A percentile compares a stretch with the other conserved stretches of the same genome.
These are phyloP conservation scores for Drosophila triauraria DNA, from an alignment of 1,140 invertebrate species.

Conservation along the genomic window DNA sequence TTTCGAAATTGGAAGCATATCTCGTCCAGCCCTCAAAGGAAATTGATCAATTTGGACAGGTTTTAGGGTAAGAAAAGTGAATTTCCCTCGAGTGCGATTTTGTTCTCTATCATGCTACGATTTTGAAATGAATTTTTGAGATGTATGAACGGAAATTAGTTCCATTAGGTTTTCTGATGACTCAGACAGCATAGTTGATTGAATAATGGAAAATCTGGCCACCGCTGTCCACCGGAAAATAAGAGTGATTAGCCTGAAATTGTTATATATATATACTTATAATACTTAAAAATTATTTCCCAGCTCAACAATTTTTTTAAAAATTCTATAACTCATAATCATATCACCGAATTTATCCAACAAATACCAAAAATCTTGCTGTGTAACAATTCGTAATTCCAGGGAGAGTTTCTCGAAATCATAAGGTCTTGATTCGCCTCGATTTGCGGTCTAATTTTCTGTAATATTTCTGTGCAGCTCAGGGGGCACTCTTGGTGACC, in stretches of 20 bases:
- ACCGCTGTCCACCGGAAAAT: neutral
- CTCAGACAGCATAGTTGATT: conserved; percentile 17
- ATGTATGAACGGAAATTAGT: conserved; percentile 50
- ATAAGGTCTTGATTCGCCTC: conserved; percentile 18
- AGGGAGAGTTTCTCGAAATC: neutral
- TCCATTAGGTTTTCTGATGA: conserved; percentile 49
- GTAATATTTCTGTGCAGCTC: conserved; percentile 6
- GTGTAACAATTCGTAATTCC: neutral
- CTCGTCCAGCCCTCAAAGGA: conserved; percentile 26
- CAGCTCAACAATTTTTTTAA: neutral
- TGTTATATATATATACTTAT: no score
- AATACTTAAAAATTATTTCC: neutral
- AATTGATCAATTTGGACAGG: conserved; percentile 40
- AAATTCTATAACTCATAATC: no score
- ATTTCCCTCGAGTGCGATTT: neutral
- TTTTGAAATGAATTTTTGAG: conserved; percentile 13
- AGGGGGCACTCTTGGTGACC: conserved; percentile 21
- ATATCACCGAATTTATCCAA: neutral
- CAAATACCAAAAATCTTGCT: neutral
- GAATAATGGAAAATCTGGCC: neutral
- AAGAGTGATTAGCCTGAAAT: no score
- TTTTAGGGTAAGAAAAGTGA: conserved; percentile 2
- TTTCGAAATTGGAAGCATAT: conserved; percentile 12
- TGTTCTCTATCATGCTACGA: conserved; percentile 8
- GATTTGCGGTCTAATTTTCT: conserved; percentile 15